Conservation (phyloP, 2,888 invertebrate species). For the Antheraea assamensis region DNA sequence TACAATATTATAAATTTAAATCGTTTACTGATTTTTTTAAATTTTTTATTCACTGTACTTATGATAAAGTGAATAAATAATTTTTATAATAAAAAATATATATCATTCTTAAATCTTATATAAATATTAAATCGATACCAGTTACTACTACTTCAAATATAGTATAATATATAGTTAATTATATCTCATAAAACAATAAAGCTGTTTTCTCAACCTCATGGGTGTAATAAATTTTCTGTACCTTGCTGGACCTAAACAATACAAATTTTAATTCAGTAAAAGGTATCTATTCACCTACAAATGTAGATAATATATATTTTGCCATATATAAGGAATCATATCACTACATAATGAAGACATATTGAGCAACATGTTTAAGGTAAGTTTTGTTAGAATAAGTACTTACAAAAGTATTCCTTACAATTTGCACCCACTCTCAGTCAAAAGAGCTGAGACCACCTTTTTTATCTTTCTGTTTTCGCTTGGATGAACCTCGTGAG, state of each 20-base stretch:
- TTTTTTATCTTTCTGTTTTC: slow-evolving; percentile 72
- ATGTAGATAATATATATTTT: no score
- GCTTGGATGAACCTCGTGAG: slow-evolving; percentile 62
- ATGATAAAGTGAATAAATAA: no score
- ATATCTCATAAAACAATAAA: no score
- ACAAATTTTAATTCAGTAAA: background rate
- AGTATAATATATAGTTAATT: no score
- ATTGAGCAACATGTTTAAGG: background rate
- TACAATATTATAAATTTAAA: no score
- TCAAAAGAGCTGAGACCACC: slow-evolving; percentile 67
- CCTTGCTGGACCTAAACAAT: background rate
- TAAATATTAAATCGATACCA: no score
- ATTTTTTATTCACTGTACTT: no score
- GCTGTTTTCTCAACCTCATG: background rate
- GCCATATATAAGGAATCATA: no score
- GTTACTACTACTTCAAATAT: no score
- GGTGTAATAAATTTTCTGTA: background rate
- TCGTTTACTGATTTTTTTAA: no score
- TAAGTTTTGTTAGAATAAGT: slow-evolving; percentile 9
- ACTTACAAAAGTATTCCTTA: slow-evolving; percentile 3
- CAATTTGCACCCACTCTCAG: slow-evolving; percentile 37
- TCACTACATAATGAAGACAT: background rate
- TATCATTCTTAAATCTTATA: no score
- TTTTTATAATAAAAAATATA: no score
- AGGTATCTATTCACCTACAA: background rate